These are phyloP conservation scores for Microtus pennsylvanicus DNA, from an alignment of 2,113 vertebrate genomes.

Conservation along the genomic window DNA sequence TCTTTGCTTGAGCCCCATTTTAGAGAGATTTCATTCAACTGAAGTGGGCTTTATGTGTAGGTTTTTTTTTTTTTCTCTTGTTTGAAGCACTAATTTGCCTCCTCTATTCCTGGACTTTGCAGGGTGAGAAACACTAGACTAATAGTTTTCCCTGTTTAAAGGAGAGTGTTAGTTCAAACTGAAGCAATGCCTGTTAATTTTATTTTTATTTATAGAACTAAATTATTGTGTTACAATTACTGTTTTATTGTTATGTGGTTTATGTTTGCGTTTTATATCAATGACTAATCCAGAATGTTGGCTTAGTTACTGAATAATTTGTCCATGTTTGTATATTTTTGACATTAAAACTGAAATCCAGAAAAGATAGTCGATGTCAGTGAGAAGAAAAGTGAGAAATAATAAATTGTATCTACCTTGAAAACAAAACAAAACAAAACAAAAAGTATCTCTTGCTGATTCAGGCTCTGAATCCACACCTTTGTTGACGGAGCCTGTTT, in stretches of 20 bases:
- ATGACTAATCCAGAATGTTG: slow-evolving; percentile 55
- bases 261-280: slow-evolving; percentile 52
- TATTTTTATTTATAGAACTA: slow-evolving; percentile 59
- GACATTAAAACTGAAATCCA: slow-evolving; percentile 33
- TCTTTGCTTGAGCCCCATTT: not conserved
- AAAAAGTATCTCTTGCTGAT: not conserved
- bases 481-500: no score
- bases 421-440: not conserved
- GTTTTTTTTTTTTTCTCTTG: not conserved
- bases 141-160: slow-evolving; percentile 68
- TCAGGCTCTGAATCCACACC: not conserved
- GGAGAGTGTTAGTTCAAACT: slow-evolving; percentile 46
- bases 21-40: not conserved
- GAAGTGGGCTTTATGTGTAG: not conserved
- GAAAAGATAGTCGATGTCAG: not conserved
- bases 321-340: slow-evolving; percentile 30
- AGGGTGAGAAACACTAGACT: slow-evolving; percentile 42
- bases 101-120: not conserved
- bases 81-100: not conserved
- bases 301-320: slow-evolving; percentile 40
- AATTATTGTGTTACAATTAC: slow-evolving; percentile 56
- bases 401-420: slow-evolving; percentile 73
- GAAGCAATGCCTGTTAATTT: slow-evolving; percentile 52
- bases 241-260: slow-evolving; percentile 63
- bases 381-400: slow-evolving; percentile 11